Base-by-base conservation (phyloP, 2,797 vertebrate genomes). In the Neosilurus hyrtlii region DNA sequence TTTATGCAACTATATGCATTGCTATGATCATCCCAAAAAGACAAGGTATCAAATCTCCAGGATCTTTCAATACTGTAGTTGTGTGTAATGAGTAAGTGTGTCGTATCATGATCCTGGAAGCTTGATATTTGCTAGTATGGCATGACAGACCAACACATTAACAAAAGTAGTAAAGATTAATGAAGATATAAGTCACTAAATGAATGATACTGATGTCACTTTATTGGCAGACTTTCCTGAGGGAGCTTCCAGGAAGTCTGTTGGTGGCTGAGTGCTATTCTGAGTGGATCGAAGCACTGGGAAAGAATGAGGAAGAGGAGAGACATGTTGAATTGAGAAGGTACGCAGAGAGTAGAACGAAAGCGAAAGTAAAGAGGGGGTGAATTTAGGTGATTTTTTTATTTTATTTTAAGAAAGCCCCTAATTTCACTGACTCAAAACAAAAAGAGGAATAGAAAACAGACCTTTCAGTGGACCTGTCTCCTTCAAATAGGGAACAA, bases 171-270 rank as follows among this genome's bases (percentile, higher is more conserved):
- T 11, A 76, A 59, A 76, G 24, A 16, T 18, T 49, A 15, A 12
- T 14, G 35, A 61, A 61, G n/a, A n/a, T 72, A 52, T 49, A 24
- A 72, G 2, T 74, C 4, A n/a, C 5, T 30, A 62, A 57, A 81
- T 30, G 10, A 81, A 72, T 37, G 26, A 63, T 72, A 86, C 18
- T 82, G 24, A 74, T 81, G 43, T 82, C 59, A 68, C 43, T 73
- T n/a, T 22, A n/a, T 84, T 88, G 83, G 61, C 89, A 99, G 98
- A 95, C 95, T 86, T 99, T 98, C 86, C 95, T 99, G 67, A 93
- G 96, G 85, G 95, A 96, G 10, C 96, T 99, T 88, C 97, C 98
- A 1, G 93, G 91, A 81, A 96, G 96, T 88, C 94, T 99, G 49
- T 92, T 99, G 70, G 94, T 92, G 1, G 91, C 92, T 1, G 93